Base-by-base conservation (phyloP, 2,797 vertebrate genomes). In the Chaunax sp. region DNA sequence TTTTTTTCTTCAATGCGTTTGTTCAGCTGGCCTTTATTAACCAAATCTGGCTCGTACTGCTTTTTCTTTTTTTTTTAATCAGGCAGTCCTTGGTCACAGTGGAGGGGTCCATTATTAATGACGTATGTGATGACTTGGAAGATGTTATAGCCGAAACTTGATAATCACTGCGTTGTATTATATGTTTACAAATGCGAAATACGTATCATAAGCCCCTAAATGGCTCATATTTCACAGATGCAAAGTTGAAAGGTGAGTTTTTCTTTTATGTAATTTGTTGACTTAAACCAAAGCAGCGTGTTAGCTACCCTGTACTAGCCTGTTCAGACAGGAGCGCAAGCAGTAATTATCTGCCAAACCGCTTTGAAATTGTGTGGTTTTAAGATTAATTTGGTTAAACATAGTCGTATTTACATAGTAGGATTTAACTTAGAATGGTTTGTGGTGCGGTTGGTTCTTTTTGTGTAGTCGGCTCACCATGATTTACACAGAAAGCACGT, bases 211-310 rank as follows among this genome's bases (percentile, higher is more conserved):
- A 79, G 6, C 41, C 73, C 0, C 60, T 55, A 3, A 78, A 90
- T 87, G 91, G 61, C 33, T 53, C 79, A 12, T 73, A 78, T 22
- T 78, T 44, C 16, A 18, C 72, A 0, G 83, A 80, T 0, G 67
- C 64, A 0, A 84, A 88, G 63, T 28, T 92, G 33, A 90, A 89
- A 82, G 89, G 91, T 92, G 64, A 70, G 84, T 80, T 37, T 7
- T 3, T 54, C 8, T 18, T 10, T 40, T 4, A 40, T 1, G 51
- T 58, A 0, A 12, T 37, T 15, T 52, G 0, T 14, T 9, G 1
- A 0, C 22, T 37, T 1, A 20, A n/a, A 67, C 49, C 13, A 7
- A 60, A 59, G 67, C 20, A 15, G 3, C 14, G 9, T 22, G 53
- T 67, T 72, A 82, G 80, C 72, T 82, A 79, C 64, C 53, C 6